phyloP scores from a whole-genome alignment of 2,888 invertebrate species.

The Salticus scenicus region DNA sequence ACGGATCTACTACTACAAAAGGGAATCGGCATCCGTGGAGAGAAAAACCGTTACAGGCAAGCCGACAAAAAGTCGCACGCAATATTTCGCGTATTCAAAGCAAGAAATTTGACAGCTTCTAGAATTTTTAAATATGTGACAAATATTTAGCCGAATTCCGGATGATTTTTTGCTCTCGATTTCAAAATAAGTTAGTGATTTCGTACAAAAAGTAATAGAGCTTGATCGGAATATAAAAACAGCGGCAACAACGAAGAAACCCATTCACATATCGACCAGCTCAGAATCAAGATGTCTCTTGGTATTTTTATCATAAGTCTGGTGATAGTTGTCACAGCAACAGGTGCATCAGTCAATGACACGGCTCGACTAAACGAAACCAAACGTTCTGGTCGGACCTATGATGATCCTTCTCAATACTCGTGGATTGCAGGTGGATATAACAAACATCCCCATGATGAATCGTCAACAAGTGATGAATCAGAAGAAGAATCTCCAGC shows the following conservation, averaged over 20 bases:
- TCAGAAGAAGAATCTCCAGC: not conserved
- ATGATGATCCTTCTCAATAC: not conserved
- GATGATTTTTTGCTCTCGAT: constrained; percentile 8
- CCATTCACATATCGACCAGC: constrained; percentile 5
- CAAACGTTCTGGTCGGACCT: constrained; percentile 6
- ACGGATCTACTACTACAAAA: constrained; percentile 35
- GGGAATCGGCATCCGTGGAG: constrained; percentile 33
- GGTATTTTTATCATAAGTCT: not conserved
- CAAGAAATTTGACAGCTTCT: not conserved
- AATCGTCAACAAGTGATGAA: not conserved
- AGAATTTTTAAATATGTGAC: too few relatives aligned
- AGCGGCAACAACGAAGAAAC: not conserved
- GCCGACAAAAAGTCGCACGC: constrained; percentile 26
- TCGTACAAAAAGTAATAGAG: too few relatives aligned
- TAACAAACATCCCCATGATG: not conserved
- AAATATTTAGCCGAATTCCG: constrained; percentile 36
- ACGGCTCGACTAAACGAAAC: not conserved
- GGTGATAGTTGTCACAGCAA: not conserved
- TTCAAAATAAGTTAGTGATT: not conserved
- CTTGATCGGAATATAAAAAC: too few relatives aligned
- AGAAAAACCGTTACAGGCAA: not conserved
- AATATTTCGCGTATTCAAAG: constrained; percentile 17
- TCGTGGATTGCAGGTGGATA: constrained; percentile 35
- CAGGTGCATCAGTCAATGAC: not conserved
- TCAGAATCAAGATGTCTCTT: not conserved